phyloP scores from a whole-genome alignment of 92 coral and sea anemone genomes.

The Pocillopora grandis region DNA sequence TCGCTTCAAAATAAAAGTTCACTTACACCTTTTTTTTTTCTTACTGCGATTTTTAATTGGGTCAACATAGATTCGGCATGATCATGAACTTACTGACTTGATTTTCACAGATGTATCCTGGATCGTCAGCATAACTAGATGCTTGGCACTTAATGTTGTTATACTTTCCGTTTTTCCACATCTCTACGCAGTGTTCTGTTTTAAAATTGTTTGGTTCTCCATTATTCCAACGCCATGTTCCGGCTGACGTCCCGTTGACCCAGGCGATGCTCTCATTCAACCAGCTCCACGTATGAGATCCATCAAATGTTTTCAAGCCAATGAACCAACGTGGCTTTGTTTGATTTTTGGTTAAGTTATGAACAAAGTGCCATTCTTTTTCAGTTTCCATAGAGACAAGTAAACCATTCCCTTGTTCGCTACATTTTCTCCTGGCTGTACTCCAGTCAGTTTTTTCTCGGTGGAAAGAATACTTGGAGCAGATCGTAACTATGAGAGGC shows the following conservation, averaged over 20 bases:
- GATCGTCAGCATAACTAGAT: background rate
- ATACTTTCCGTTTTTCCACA: background rate
- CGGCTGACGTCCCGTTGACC: background rate
- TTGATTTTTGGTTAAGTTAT: background rate
- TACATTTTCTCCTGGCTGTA: background rate
- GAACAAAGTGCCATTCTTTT: background rate
- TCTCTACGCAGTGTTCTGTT: constrained; percentile 2
- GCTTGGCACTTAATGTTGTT: background rate
- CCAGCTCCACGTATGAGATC: background rate
- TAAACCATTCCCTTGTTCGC: too few relatives aligned
- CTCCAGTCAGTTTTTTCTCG: background rate
- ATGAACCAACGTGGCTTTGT: background rate
- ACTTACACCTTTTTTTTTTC: too few relatives aligned
- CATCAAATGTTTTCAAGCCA: background rate
- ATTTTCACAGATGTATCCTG: background rate
- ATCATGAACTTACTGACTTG: background rate
- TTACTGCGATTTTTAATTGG: too few relatives aligned
- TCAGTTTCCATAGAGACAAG: background rate
- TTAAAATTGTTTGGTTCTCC: background rate
- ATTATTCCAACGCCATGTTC: background rate
- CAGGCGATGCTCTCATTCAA: background rate
- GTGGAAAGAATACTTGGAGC: too few relatives aligned
- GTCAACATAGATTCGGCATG: too few relatives aligned
- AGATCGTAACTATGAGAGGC: too few relatives aligned
- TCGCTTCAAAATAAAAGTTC: too few relatives aligned